Percentiles rank a stretch among this genome's conserved stretches.
These are phyloP conservation scores for Phaethon lepturus DNA, from an alignment of 2,113 vertebrate species.

Conservation along the genomic window DNA sequence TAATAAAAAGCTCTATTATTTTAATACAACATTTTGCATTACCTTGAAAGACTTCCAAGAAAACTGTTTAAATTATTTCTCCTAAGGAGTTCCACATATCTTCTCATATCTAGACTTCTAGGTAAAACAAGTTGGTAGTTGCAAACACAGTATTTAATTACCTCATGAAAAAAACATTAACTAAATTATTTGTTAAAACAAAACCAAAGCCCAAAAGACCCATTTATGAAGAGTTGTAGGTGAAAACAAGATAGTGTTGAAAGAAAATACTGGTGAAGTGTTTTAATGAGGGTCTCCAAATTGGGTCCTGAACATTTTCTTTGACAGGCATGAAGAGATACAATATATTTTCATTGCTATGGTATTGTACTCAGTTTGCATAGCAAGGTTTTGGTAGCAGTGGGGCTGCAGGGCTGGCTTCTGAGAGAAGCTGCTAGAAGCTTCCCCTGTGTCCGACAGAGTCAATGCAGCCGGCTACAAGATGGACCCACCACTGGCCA, in stretches of 20 bases:
- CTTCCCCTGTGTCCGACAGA: too few relatives aligned
- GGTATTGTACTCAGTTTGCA: too few relatives aligned
- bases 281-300: background rate
- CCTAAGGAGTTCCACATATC: background rate
- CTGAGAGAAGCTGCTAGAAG: too few relatives aligned
- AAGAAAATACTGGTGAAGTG: background rate
- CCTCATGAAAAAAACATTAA: background rate
- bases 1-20: conserved; percentile 63
- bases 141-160: background rate
- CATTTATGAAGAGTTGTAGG: background rate
- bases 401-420: too few relatives aligned
- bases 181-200: background rate
- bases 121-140: background rate
- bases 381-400: too few relatives aligned
- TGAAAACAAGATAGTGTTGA: background rate
- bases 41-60: background rate
- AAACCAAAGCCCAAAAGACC: background rate
- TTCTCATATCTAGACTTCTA: background rate
- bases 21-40: background rate
- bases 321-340: background rate
- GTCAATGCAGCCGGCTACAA: too few relatives aligned
- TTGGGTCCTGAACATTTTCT: background rate
- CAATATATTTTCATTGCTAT: background rate
- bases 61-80: background rate
- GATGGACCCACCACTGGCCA: too few relatives aligned